Evolutionary conservation across 2,113 vertebrate genomes (phyloP), one percentile per base, ranked within the genome.

Genomic region (Murina feae): DNA sequence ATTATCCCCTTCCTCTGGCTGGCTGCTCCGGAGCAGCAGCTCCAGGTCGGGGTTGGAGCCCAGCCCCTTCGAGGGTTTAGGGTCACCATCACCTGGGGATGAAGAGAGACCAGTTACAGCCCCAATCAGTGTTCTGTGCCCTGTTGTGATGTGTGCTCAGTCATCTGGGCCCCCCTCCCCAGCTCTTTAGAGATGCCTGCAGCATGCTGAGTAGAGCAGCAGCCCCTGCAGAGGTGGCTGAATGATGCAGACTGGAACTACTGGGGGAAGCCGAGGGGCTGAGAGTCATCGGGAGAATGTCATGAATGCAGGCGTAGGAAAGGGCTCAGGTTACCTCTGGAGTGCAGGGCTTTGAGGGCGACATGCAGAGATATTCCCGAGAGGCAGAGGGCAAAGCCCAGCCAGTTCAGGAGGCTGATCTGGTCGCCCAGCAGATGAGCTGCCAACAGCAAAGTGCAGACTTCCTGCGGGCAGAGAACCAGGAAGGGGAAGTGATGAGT

Each of bases 341-440:
- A 98, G 80, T 98, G 98, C 74, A 98, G 96, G 6, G 98, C 98
- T 97, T 99, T 99, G 75, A 99, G 98, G 79, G 98, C 98, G 23
- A 99, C 97, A 0, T 99, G 99, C 68, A 99, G 96, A 9, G 99
- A 99, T 95, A 99, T 99, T 35, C 99, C 99, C 0, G 98, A 98
- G 23, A 99, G 97, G 97, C 99, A 99, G 66, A 99, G 98, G 16
- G 94, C 98, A 20, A 99, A 99, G 86, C 99, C 99, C 95, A 99
- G 96, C 99, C 99, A 99, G 97, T 99, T 99, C 8, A 99, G 53
- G 1, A 94, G 32, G 72, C 96, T 99, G 97, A 99, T 98, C 91
- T 82, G 98, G 81, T 99, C 99, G 28, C 99, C 99, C 98, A 99
- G 98, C 89, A 99, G 94, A 89, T 90, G 96, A 2, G 99, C 98